Percentiles rank a stretch among this genome's conserved stretches.
Conservation (phyloP, 2,888 invertebrate species). For the Carpatolechia fugitivella region DNA sequence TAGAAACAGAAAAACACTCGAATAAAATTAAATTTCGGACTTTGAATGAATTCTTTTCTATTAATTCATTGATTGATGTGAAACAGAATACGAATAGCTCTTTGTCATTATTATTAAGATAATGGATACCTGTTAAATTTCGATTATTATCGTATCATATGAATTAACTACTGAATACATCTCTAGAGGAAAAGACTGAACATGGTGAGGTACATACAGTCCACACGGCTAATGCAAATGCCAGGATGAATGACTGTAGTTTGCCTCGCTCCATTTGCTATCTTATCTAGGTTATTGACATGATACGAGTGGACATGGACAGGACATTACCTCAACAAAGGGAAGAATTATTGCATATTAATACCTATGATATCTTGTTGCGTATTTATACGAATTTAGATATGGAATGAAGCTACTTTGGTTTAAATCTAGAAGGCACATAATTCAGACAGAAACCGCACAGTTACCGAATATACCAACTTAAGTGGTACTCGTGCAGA, state of each 20-base stretch:
- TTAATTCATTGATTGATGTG: no score
- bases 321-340: not conserved
- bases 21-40: no score
- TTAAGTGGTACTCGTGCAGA: conserved; percentile 41
- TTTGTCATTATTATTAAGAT: no score
- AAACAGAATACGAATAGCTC: no score
- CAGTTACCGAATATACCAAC: conserved; percentile 26
- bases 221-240: conserved; percentile 17
- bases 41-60: no score
- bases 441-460: not conserved
- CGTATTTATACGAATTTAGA: not conserved
- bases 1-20: no score
- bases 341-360: no score
- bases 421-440: not conserved
- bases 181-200: not conserved
- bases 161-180: not conserved
- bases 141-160: not conserved
- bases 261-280: not conserved
- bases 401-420: not conserved
- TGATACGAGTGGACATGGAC: not conserved
- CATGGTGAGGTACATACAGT: not conserved
- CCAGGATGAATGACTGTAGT: not conserved
- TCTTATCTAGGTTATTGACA: not conserved
- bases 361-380: no score
- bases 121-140: not conserved